Evolutionary conservation across 2,113 vertebrate species (phyloP).

Genomic region (Piliocolobus tephrosceles): DNA sequence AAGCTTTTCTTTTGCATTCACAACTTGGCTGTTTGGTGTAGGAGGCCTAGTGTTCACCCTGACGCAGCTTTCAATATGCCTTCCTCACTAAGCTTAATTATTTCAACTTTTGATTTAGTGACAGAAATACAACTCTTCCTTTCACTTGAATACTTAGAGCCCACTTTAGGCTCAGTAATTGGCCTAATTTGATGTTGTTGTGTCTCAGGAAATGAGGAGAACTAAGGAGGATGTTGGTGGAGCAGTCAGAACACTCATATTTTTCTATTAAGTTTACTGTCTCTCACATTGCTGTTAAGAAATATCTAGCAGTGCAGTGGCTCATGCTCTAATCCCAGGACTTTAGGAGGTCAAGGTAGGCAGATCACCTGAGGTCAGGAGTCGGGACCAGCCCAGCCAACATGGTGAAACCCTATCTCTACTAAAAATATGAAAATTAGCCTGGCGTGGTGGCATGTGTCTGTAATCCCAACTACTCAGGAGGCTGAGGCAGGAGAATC

Average conservation of each 20-base stretch:
- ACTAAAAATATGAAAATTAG: too few relatives aligned
- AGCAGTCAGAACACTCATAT: background rate
- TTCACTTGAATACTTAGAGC: background rate
- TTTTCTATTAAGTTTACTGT: background rate
- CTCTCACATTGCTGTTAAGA: background rate
- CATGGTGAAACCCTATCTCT: too few relatives aligned
- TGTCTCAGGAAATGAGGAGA: background rate
- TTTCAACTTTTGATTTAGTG: background rate
- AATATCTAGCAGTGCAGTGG: too few relatives aligned
- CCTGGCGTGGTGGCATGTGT: rapidly evolving
- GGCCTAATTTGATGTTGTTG: background rate
- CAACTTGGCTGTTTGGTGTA: background rate
- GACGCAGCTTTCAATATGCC: background rate
- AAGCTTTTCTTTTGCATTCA: background rate
- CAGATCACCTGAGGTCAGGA: too few relatives aligned
- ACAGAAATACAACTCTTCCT: background rate
- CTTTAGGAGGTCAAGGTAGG: too few relatives aligned
- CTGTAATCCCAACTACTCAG: too few relatives aligned
- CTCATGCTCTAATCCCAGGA: too few relatives aligned
- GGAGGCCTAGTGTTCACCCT: background rate
- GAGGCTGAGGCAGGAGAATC: too few relatives aligned
- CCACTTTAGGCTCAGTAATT: background rate
- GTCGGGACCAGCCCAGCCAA: too few relatives aligned
- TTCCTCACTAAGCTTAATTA: background rate
- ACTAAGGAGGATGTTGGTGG: background rate